Evolutionary conservation across 1,140 invertebrate genomes (phyloP), one percentile per base, ranked within the genome.

Genomic region (Marisa cornuarietis): DNA sequence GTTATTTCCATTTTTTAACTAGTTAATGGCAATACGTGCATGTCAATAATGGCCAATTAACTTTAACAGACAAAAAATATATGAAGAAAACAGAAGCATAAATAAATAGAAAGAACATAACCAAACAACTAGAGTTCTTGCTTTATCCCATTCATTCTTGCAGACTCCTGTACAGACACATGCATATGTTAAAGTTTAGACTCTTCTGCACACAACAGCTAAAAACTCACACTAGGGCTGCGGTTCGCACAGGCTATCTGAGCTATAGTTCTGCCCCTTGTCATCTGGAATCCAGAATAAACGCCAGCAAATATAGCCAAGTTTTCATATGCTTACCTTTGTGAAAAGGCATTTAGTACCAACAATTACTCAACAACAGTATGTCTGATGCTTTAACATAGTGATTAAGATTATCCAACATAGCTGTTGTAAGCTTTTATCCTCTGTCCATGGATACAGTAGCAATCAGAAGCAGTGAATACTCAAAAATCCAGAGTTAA

Each of bases 181-280:
- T 42, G 31, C 31, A 42, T 42, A 42, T 42, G 31, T 42, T 42
- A 42, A 42, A 42, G 31, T 42, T 42, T 42, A 42, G 31, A 42
- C 31, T 6, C 6, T 6, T 42, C 31, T 42, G 0, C 31, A 42
- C 31, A 42, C 31, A 42, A 42, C 31, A 42, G 31, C 9, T 7
- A 62, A 68, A 49, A 20, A 78, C 71, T 69, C 51, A 73, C 62
- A 69, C n/a, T 79, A 49, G 68, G 58, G 42, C 66, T 68, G 20
- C 49, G 26, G 58, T 54, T 54, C 10, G 74, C 68, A 72, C 80
- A 76, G 18, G 86, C 87, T 54, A 85, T 85, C 73, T 88, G 81
- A 69, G 79, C 82, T 20, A 88, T 80, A 8, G 85, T 83, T 80
- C 85, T 86, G 20, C 86, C 87, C 79, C 87, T 74, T 14, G 85